Evolutionary conservation across 2,888 invertebrate genomes (phyloP), one percentile per base, ranked within the genome.

Genomic region (Troides oblongomaculatus): DNA sequence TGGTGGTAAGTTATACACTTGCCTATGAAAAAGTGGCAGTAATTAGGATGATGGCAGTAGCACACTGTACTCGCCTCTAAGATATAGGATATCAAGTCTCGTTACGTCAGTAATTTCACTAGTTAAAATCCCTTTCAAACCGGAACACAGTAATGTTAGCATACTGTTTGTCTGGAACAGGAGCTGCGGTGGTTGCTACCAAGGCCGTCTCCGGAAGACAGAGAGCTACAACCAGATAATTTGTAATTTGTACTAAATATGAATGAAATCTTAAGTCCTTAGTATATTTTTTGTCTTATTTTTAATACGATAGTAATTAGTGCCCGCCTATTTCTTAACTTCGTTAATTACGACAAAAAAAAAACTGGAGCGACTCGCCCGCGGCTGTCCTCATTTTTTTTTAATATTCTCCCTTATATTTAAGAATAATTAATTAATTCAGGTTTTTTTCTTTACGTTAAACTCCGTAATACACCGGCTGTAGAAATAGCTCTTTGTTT

Each of bases 341-440:
- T 60, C 60, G 60, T 60, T 60, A 60, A 60, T 60, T 60, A 60
- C 60, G 36, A 60, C 60, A 60, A 60, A 60, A 60, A 60, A n/a
- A 60, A 60, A 60, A 60, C 36, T 59, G 25, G 36, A 60, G n/a
- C 30, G 60, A 7, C 60, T 6, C n/a, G 17, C 8, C 59, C 59
- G 60, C 36, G 30, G 36, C 23, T 36, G 30, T 30, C 3, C 25
- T 3, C 30, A 3, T 60, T n/a, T 23, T 53, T 12, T 60, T 59
- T 30, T 30, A 30, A 60, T 36, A 23, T 58, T 36, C 18, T 60
- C 60, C 36, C 36, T 60, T 60, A 60, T 60, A 60, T 60, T 60
- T 60, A 7, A 18, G 60, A 60, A 60, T 36, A 60, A 36, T 60
- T 60, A 58, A 36, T 56, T 36, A 57, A 30, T 25, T 60, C n/a